Conservation (phyloP, 1,140 invertebrate species). For the Akabosia matsudoensis region DNA sequence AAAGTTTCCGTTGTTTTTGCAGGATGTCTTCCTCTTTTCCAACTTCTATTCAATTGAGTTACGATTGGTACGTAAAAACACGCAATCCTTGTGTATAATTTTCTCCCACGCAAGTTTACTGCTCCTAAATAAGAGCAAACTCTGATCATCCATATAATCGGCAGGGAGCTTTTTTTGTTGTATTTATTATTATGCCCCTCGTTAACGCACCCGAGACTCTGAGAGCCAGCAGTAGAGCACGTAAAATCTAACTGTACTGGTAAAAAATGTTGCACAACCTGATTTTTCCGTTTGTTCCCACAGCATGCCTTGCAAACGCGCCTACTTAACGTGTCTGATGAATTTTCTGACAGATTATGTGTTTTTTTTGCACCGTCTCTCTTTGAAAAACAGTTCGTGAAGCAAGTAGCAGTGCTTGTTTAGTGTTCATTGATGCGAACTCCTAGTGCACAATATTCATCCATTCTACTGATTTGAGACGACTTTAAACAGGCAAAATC, state of each 20-base stretch:
- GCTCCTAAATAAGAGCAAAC: not conserved
- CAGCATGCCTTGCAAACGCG: not conserved
- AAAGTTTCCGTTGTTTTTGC: not conserved
- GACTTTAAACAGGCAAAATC: too few species aligned
- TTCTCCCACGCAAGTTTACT: slow-evolving; percentile 12
- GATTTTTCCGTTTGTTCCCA: not conserved
- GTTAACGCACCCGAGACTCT: too few species aligned
- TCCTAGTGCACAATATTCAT: too few species aligned
- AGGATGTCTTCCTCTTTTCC: slow-evolving; percentile 15
- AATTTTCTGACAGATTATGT: not conserved
- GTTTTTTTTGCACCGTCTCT: too few species aligned
- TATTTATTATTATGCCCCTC: too few species aligned
- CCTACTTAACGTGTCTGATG: not conserved
- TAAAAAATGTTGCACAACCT: slow-evolving; percentile 22
- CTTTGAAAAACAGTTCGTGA: too few species aligned
- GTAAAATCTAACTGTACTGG: slow-evolving; percentile 17
- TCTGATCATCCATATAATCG: not conserved
- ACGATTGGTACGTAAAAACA: not conserved
- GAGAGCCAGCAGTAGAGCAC: slow-evolving; percentile 5
- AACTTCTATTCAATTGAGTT: not conserved
- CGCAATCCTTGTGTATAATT: not conserved
- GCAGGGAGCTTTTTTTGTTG: too few species aligned
- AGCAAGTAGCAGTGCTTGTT: not conserved
- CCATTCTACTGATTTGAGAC: too few species aligned
- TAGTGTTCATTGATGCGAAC: not conserved